Evolutionary conservation across 2,113 vertebrate species (phyloP).

Genomic region (Pithys albifrons): DNA sequence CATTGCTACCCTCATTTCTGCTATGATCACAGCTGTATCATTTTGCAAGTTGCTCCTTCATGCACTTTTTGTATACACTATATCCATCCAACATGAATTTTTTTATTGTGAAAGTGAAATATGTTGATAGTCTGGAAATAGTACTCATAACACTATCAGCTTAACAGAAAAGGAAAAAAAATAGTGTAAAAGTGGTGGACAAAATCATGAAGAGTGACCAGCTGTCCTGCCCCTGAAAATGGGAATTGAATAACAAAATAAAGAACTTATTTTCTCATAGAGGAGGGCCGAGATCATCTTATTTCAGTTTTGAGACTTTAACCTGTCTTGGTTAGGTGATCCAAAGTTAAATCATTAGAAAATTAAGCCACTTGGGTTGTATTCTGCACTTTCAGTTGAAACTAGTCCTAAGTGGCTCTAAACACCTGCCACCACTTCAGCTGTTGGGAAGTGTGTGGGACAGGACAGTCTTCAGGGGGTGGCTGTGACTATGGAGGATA

Average conservation of each 20-base stretch:
- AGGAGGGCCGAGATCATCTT: background rate
- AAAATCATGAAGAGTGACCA: background rate
- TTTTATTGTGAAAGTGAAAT: background rate
- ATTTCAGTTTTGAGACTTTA: background rate
- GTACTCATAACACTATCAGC: background rate
- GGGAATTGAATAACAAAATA: background rate
- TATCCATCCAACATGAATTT: background rate
- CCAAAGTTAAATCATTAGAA: background rate
- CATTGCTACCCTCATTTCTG: background rate
- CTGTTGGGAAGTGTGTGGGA: fast-evolving
- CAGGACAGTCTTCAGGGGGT: background rate
- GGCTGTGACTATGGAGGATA: background rate
- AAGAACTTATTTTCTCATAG: background rate
- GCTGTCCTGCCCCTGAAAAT: background rate
- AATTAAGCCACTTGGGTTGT: background rate
- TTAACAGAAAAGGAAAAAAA: background rate
- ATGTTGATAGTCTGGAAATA: background rate
- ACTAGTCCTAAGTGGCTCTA: background rate
- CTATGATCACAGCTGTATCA: background rate
- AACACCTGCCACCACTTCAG: background rate
- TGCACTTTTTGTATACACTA: background rate
- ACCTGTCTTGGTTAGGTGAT: background rate
- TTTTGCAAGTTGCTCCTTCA: background rate
- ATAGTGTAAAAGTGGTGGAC: background rate
- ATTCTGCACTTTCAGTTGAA: background rate